Percentiles rank a stretch among this genome's conserved stretches.
phyloP scores from a whole-genome alignment of 1,140 invertebrate genomes.

The Drosophila sp. region DNA sequence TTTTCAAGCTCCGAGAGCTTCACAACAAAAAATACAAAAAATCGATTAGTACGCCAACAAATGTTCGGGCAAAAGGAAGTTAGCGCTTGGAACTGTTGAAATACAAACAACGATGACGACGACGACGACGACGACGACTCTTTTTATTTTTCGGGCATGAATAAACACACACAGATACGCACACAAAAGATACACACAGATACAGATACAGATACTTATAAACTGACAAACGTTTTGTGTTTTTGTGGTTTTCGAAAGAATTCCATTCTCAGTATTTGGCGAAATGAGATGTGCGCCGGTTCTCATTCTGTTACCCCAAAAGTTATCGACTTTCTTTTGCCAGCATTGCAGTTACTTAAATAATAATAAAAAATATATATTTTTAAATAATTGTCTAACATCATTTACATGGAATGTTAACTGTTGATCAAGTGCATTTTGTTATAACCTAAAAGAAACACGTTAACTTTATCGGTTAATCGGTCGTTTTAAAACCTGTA shows the following conservation, averaged over 20 bases:
- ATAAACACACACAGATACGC: slow-evolving; percentile 45
- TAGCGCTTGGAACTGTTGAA: slow-evolving; percentile 47
- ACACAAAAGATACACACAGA: slow-evolving; percentile 46
- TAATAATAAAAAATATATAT: too few relatives aligned
- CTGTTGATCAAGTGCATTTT: not conserved
- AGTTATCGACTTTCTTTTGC: slow-evolving; percentile 9
- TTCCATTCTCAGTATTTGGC: slow-evolving; percentile 84
- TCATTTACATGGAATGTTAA: not conserved
- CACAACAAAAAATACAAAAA: slow-evolving; percentile 40
- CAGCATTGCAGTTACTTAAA: not conserved
- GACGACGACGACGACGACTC: slow-evolving; percentile 40
- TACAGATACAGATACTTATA: slow-evolving; percentile 60
- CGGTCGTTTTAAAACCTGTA: slow-evolving; percentile 31
- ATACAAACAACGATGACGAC: slow-evolving; percentile 38
- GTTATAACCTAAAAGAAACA: too few relatives aligned
- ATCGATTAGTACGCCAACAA: slow-evolving; percentile 69
- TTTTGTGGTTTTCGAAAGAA: slow-evolving; percentile 79
- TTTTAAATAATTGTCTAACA: not conserved
- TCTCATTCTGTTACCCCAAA: slow-evolving; percentile 30
- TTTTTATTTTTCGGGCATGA: slow-evolving; percentile 38
- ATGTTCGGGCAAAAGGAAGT: slow-evolving; percentile 48
- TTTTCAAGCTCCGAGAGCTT: slow-evolving; percentile 21
- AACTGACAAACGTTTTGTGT: slow-evolving; percentile 71
- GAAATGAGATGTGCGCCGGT: slow-evolving; percentile 84
- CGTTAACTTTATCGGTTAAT: slow-evolving; percentile 3